phyloP scores from a whole-genome alignment of 2,888 invertebrate species.

The Endomychus coccineus region DNA sequence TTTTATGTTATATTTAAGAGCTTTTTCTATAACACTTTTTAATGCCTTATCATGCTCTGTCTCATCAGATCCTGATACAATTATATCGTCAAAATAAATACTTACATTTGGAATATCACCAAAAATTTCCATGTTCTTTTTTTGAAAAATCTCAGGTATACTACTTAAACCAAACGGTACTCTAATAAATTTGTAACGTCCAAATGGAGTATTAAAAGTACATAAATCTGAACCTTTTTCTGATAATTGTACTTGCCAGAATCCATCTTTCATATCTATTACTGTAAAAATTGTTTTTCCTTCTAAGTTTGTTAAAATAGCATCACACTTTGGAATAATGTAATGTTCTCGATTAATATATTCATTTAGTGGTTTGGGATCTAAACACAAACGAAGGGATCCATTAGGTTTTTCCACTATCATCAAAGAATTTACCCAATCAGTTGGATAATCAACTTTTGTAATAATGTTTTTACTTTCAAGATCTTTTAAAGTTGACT shows the following conservation, averaged over 20 bases:
- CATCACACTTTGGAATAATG: no score
- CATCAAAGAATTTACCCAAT: no score
- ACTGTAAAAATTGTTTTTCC: constrained; percentile 6
- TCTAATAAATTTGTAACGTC: no score
- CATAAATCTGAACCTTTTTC: constrained; percentile 3
- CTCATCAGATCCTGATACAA: constrained; percentile 18
- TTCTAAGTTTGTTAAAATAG: constrained; percentile 1
- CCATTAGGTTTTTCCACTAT: no score
- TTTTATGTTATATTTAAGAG: constrained; percentile 19
- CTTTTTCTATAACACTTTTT: constrained; percentile 15
- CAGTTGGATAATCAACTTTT: no score
- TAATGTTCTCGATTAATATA: no score
- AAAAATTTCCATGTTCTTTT: constrained; percentile 2
- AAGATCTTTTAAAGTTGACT: neutral
- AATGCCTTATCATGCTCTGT: constrained; percentile 20
- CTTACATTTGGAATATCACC: constrained; percentile 4
- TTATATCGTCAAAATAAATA: constrained; percentile 12
- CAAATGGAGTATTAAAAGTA: constrained; percentile 6
- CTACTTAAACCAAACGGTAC: constrained; percentile 2
- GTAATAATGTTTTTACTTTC: no score
- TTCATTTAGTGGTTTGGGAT: no score
- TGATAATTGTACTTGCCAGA: constrained; percentile 2
- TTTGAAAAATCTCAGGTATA: constrained; percentile 3
- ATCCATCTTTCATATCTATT: no score
- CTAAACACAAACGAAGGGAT: no score